A percentile compares a stretch with the other conserved stretches of the same genome.
Conservation (phyloP, 2,113 vertebrate genomes). For the Parotia lawesii region DNA sequence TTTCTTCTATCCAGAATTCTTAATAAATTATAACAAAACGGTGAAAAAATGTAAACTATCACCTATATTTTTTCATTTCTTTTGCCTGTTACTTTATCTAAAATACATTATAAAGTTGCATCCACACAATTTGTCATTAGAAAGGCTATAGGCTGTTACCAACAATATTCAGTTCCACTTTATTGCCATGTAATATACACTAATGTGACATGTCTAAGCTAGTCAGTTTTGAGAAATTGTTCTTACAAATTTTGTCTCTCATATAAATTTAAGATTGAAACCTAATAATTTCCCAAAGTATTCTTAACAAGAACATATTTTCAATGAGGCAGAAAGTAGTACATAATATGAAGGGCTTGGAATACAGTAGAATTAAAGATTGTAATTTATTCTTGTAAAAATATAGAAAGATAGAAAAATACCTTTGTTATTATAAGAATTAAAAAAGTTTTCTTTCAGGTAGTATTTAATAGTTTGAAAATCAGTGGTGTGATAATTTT, state of each 20-base stretch:
- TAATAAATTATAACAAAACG: background rate
- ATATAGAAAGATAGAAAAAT: background rate
- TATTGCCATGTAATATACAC: background rate
- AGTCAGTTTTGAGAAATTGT: background rate
- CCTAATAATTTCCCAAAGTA: background rate
- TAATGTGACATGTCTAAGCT: background rate
- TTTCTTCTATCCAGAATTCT: background rate
- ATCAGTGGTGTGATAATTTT: background rate
- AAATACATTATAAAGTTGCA: background rate
- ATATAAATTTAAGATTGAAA: background rate
- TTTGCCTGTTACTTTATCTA: background rate
- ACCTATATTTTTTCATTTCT: background rate
- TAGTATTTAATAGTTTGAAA: background rate
- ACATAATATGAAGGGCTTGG: background rate
- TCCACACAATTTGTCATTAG: background rate
- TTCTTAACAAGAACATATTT: background rate
- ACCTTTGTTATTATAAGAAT: background rate
- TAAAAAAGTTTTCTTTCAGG: background rate
- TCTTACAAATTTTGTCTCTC: background rate
- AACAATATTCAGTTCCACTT: background rate
- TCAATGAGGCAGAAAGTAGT: background rate
- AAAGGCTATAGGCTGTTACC: background rate
- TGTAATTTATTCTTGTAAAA: background rate
- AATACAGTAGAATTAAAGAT: background rate
- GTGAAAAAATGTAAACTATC: background rate